These are phyloP conservation scores for Sitophilus oryzae DNA, from an alignment of 1,140 invertebrate genomes.

Conservation along the genomic window DNA sequence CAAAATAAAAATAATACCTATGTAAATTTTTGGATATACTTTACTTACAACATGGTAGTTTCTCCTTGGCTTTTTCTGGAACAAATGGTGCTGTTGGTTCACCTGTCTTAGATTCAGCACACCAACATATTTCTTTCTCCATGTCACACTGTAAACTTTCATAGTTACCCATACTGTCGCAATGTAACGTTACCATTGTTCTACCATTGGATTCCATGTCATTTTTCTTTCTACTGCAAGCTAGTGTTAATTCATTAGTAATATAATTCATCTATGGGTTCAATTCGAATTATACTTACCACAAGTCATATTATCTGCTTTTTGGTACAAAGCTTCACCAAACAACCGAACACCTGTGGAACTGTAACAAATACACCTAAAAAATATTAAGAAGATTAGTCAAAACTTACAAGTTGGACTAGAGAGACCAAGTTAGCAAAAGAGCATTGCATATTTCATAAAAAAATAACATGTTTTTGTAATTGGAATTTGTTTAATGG, in stretches of 20 bases:
- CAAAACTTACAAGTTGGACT: no score
- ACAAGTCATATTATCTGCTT: conserved; percentile 27
- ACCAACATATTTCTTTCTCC: conserved; percentile 52
- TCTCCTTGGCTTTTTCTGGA: conserved; percentile 47
- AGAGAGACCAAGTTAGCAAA: no score
- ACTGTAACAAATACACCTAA: conserved; percentile 26
- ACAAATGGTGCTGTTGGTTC: conserved; percentile 47
- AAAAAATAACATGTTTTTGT: no score
- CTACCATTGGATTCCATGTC: conserved; percentile 44
- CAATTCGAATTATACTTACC: conserved; percentile 16
- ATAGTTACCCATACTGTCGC: conserved; percentile 53
- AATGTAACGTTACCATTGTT: conserved; percentile 48
- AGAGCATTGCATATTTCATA: no score
- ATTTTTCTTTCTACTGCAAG: conserved; percentile 51
- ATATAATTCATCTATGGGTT: background rate
- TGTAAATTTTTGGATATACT: background rate
- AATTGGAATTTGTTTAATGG: no score
- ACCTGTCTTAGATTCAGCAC: conserved; percentile 50
- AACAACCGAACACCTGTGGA: conserved; percentile 19
- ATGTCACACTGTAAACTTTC: conserved; percentile 56
- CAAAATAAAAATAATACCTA: background rate
- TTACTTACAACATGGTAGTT: conserved; percentile 54
- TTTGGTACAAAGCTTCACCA: conserved; percentile 17
- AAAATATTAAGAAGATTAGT: no score
- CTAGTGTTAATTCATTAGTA: conserved; percentile 23